Evolutionary conservation across 2,888 invertebrate species (phyloP).

Genomic region (Eupithecia tripunctaria): DNA sequence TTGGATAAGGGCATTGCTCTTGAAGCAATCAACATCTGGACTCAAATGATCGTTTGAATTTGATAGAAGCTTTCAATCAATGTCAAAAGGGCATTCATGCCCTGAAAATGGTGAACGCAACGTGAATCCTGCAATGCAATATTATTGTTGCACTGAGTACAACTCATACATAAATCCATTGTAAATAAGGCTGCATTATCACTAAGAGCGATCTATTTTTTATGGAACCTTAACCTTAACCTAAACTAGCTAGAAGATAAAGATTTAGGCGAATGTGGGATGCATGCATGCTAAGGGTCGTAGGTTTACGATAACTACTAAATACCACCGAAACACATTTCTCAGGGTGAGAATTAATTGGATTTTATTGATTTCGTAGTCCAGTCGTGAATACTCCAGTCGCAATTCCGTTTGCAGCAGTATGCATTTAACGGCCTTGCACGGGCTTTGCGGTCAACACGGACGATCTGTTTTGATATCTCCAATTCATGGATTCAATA

Average conservation of each 20-base stretch:
- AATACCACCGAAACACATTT: background rate
- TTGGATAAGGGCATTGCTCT: conserved; percentile 5
- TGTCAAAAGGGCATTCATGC: background rate
- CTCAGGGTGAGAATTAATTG: background rate
- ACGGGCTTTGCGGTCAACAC: conserved; percentile 10
- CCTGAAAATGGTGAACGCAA: background rate
- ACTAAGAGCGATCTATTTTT: background rate
- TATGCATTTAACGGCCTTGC: conserved; percentile 12
- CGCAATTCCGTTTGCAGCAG: conserved; percentile 2
- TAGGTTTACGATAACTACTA: background rate
- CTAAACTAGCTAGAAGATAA: background rate
- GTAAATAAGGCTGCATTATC: background rate
- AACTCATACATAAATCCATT: background rate
- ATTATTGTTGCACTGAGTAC: background rate
- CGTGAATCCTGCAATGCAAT: background rate
- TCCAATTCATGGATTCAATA: conserved; percentile 9
- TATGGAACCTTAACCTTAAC: background rate
- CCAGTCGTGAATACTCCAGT: conserved; percentile 6
- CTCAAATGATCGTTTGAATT: background rate
- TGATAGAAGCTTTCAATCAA: background rate
- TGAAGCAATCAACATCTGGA: background rate
- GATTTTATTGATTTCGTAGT: background rate
- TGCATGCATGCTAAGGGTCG: background rate
- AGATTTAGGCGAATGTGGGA: background rate
- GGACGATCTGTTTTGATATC: conserved; percentile 9